Conservation (phyloP, 2,113 vertebrate genomes). For the Corythaeola cristata region DNA sequence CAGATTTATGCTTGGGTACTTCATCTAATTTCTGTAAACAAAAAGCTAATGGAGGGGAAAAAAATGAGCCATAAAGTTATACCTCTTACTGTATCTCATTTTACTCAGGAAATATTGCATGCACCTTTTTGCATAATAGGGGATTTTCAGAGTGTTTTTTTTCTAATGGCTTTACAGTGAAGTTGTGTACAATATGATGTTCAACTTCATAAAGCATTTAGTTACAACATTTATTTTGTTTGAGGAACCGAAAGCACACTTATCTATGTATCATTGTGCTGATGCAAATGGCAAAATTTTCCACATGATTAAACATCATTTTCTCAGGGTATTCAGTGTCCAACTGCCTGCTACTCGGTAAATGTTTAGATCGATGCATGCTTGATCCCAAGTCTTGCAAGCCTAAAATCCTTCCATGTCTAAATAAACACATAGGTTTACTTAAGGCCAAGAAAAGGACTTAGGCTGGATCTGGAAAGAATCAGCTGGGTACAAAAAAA, state of each 20-base stretch:
- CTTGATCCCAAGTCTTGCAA: slow-evolving; percentile 19
- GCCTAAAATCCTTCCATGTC: slow-evolving; percentile 18
- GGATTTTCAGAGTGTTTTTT: slow-evolving; percentile 70
- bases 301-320: slow-evolving; percentile 73
- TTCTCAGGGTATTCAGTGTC: slow-evolving; percentile 73
- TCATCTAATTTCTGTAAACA: slow-evolving; percentile 53
- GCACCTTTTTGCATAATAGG: slow-evolving; percentile 64
- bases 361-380: slow-evolving; percentile 45
- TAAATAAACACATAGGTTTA: slow-evolving; percentile 35
- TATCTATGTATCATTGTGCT: slow-evolving; percentile 75
- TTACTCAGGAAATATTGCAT: slow-evolving; percentile 67
- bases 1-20: slow-evolving; percentile 35
- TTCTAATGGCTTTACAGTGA: slow-evolving; percentile 56
- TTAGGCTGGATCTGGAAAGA: slow-evolving; percentile 22
- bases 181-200: slow-evolving; percentile 66
- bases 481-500: neutral
- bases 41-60: slow-evolving; percentile 24
- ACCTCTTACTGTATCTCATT: slow-evolving; percentile 45
- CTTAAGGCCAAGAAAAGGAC: neutral
- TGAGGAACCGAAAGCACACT: slow-evolving; percentile 81
- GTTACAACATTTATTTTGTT: slow-evolving; percentile 69
- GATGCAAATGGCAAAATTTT: slow-evolving; percentile 81
- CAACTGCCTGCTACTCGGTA: slow-evolving; percentile 57
- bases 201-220: slow-evolving; percentile 73
- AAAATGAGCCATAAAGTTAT: neutral